These are phyloP conservation scores for Lerista edwardsae DNA, from an alignment of 2,797 vertebrate genomes.

Conservation along the genomic window DNA sequence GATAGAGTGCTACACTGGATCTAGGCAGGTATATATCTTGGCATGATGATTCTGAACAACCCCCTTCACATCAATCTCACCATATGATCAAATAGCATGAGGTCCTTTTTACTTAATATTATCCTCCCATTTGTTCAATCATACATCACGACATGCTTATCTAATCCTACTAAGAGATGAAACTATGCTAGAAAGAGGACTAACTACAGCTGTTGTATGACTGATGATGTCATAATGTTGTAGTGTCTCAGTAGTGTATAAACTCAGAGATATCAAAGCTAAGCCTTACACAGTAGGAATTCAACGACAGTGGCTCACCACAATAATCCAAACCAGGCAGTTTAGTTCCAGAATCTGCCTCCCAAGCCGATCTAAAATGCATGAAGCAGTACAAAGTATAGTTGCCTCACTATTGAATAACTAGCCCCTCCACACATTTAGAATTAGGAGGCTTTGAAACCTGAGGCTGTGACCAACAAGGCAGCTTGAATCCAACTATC, in stretches of 20 bases:
- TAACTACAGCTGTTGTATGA: background rate
- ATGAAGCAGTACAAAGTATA: background rate
- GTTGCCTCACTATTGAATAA: background rate
- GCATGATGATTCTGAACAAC: background rate
- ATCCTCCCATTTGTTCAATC: background rate
- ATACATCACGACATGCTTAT: background rate
- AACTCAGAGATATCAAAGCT: background rate
- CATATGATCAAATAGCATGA: background rate
- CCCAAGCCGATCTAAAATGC: background rate
- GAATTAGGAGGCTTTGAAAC: background rate
- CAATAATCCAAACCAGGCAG: background rate
- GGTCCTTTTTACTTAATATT: background rate
- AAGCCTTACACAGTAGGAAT: background rate
- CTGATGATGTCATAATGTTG: background rate
- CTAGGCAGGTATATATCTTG: background rate
- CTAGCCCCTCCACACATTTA: background rate
- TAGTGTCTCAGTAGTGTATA: background rate
- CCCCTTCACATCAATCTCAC: background rate
- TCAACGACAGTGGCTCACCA: background rate
- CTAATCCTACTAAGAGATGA: background rate
- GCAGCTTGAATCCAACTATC: background rate
- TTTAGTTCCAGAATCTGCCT: background rate
- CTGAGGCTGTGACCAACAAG: background rate
- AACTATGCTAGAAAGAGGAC: background rate
- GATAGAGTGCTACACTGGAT: background rate